These are phyloP conservation scores for Clarias fuscus DNA, from an alignment of 2,797 vertebrate species.

Conservation along the genomic window DNA sequence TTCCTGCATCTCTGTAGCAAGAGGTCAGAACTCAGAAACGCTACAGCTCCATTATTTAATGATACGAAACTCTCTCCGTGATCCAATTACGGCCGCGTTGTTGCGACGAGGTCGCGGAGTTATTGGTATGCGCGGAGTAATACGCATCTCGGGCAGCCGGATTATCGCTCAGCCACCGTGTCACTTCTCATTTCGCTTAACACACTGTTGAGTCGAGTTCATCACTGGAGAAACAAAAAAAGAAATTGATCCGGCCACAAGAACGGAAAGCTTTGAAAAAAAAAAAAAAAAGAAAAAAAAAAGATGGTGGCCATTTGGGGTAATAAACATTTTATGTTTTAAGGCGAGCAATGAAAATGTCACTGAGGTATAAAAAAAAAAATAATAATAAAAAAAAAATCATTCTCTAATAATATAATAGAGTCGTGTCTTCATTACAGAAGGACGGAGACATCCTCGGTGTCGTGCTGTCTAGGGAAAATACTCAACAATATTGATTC, in stretches of 20 bases:
- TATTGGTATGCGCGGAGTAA: slow-evolving; percentile 69
- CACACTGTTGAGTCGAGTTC: slow-evolving; percentile 74
- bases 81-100: slow-evolving; percentile 71
- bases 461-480: background rate
- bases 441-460: background rate
- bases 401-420: background rate
- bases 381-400: background rate
- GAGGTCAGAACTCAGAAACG: background rate
- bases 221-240: slow-evolving; percentile 55
- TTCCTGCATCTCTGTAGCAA: background rate
- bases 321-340: background rate
- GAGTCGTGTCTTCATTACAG: background rate
- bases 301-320: background rate
- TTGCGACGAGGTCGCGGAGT: slow-evolving; percentile 62
- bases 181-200: slow-evolving; percentile 87
- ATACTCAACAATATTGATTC: background rate
- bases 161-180: slow-evolving; percentile 84
- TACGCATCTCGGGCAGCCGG: slow-evolving; percentile 75
- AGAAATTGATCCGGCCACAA: background rate
- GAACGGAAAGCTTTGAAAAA: background rate
- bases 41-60: slow-evolving; percentile 58
- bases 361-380: background rate
- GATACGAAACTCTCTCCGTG: slow-evolving; percentile 55
- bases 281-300: slow-evolving; percentile 4
- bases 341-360: background rate